Evolutionary conservation across 2,888 invertebrate genomes (phyloP).

Genomic region (Papilio demoleus): DNA sequence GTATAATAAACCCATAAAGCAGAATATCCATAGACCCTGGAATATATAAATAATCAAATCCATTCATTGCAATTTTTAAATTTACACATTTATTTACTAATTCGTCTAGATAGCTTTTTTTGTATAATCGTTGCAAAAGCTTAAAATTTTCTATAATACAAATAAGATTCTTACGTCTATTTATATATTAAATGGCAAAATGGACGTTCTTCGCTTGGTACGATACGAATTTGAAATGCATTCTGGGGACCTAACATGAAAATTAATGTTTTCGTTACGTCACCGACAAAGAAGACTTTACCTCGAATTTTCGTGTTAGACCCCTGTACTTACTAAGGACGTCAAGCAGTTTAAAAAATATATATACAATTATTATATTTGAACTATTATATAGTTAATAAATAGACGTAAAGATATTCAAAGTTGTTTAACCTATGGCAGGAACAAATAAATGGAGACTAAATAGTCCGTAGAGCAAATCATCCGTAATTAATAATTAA

Average conservation of each 20-base stretch:
- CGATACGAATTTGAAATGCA: conserved; percentile 44
- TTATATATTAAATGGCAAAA: conserved; percentile 52
- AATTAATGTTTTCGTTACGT: not conserved
- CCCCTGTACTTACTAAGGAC: conserved; percentile 31
- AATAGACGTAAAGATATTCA: conserved; percentile 13
- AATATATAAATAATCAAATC: conserved; percentile 37
- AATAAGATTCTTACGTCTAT: conserved; percentile 37
- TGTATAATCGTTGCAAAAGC: conserved; percentile 41
- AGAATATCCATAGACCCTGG: conserved; percentile 9
- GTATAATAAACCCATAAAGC: conserved; percentile 8
- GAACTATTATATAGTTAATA: conserved; percentile 12
- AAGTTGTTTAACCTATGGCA: conserved; percentile 8
- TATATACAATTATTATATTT: conserved; percentile 19
- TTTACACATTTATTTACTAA: conserved; percentile 20
- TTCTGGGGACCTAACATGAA: not conserved
- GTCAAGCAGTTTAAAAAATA: conserved; percentile 33
- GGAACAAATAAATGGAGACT: conserved; percentile 15
- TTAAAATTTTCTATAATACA: conserved; percentile 27
- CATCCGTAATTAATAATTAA: not conserved
- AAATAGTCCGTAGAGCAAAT: conserved; percentile 18
- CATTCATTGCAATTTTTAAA: conserved; percentile 29
- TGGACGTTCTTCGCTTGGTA: conserved; percentile 59
- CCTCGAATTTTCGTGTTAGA: not conserved
- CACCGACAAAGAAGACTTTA: not conserved
- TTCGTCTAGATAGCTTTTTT: conserved; percentile 30